Conservation (phyloP, 2,888 invertebrate species). For the Lepidocyrtinus sp. region DNA sequence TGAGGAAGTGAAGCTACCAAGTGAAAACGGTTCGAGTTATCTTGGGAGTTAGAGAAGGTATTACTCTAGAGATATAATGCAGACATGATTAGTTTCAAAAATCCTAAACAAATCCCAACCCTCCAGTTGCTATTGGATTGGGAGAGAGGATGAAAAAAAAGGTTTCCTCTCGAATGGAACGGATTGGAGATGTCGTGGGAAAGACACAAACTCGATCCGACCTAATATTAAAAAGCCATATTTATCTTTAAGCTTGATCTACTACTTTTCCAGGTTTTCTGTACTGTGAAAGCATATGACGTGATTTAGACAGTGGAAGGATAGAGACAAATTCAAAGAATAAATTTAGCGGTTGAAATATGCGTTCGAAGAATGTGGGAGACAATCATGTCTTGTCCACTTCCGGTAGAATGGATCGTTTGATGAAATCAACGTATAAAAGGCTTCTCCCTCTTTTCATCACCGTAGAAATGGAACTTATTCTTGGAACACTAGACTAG, state of each 20-base stretch:
- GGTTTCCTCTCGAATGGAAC: too few relatives aligned
- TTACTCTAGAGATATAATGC: too few relatives aligned
- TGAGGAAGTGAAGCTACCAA: too few relatives aligned
- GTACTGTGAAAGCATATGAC: neutral
- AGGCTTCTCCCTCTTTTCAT: too few relatives aligned
- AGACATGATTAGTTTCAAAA: too few relatives aligned
- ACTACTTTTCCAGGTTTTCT: neutral
- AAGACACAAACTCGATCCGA: neutral
- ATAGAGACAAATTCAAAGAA: neutral
- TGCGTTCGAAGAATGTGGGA: neutral
- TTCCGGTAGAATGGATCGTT: conserved; percentile 27
- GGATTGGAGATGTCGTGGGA: neutral
- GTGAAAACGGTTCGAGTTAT: too few relatives aligned
- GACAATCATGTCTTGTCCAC: conserved; percentile 17
- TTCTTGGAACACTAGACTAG: too few relatives aligned
- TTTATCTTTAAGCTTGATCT: neutral
- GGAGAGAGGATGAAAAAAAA: too few relatives aligned
- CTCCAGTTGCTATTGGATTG: too few relatives aligned
- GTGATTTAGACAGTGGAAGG: neutral
- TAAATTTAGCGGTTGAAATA: neutral
- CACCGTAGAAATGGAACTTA: too few relatives aligned
- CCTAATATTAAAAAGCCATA: neutral
- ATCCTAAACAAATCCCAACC: too few relatives aligned
- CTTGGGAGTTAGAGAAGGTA: too few relatives aligned
- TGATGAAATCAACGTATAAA: conserved; percentile 37